Evolutionary conservation across 2,888 invertebrate species (phyloP).

Genomic region (Ormyrus labotus): DNA sequence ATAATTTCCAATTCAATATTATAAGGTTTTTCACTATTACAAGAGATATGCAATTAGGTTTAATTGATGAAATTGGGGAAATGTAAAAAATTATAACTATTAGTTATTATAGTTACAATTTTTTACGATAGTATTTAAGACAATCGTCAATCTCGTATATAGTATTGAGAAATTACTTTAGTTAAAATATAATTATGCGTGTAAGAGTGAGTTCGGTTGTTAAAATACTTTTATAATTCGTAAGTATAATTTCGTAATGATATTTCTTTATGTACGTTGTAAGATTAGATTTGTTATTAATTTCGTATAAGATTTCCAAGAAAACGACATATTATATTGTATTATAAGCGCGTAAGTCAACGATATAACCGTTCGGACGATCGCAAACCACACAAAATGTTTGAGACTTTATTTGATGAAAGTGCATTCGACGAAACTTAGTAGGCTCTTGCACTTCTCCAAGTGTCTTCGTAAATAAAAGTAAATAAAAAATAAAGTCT

Average conservation of each 20-base stretch:
- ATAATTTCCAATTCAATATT: constrained; percentile 28
- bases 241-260: constrained; percentile 7
- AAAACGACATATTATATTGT: constrained; percentile 47
- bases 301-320: constrained; percentile 38
- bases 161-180: constrained; percentile 21
- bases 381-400: neutral
- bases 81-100: neutral
- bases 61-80: too few relatives aligned
- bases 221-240: neutral
- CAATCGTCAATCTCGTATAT: neutral
- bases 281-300: constrained; percentile 39
- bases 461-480: constrained; percentile 4
- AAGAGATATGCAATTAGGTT: too few relatives aligned
- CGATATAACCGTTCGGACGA: constrained; percentile 38
- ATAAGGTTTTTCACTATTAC: constrained; percentile 8
- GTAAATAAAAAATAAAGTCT: constrained; percentile 46
- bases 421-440: constrained; percentile 17
- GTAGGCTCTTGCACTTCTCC: constrained; percentile 32
- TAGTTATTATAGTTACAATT: neutral
- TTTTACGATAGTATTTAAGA: neutral
- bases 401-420: constrained; percentile 18
- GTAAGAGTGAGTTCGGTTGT: too few relatives aligned
- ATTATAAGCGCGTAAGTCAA: constrained; percentile 20
- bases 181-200: neutral
- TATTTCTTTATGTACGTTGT: constrained; percentile 32